Conservation (phyloP, 2,888 invertebrate genomes). For the Hemistola chrysoprasaria region DNA sequence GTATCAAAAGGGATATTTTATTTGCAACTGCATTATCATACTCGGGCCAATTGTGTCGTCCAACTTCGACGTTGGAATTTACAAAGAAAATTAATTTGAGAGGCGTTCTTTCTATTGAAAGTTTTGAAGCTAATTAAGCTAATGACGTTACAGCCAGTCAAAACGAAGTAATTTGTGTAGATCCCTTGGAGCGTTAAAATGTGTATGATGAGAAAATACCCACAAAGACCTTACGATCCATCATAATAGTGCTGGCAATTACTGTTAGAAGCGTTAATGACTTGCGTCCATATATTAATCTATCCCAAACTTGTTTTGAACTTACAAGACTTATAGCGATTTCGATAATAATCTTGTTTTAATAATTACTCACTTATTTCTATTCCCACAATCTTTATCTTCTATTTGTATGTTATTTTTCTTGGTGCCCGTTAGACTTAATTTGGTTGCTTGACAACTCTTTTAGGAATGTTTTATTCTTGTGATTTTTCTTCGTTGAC, state of each 20-base stretch:
- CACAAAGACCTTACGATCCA: slow-evolving; percentile 75
- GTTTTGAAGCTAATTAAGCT: slow-evolving; percentile 49
- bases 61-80: slow-evolving; percentile 17
- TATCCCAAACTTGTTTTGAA: slow-evolving; percentile 71
- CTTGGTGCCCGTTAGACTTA: slow-evolving; percentile 58
- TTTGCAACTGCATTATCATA: slow-evolving; percentile 43
- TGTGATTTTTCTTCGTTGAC: slow-evolving; percentile 62
- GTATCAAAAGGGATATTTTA: slow-evolving; percentile 51
- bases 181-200: slow-evolving; percentile 67
- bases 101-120: slow-evolving; percentile 35
- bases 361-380: slow-evolving; percentile 76
- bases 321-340: slow-evolving; percentile 70
- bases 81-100: slow-evolving; percentile 17
- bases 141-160: slow-evolving; percentile 49
- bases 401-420: slow-evolving; percentile 74
- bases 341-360: slow-evolving; percentile 79
- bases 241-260: slow-evolving; percentile 78
- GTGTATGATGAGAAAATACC: slow-evolving; percentile 63
- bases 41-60: slow-evolving; percentile 36
- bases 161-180: slow-evolving; percentile 52
- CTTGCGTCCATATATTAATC: slow-evolving; percentile 73
- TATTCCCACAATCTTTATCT: slow-evolving; percentile 76
- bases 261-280: slow-evolving; percentile 78
- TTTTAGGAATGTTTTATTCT: slow-evolving; percentile 67
- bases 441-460: slow-evolving; percentile 72